Evolutionary conservation across 1,140 invertebrate species (phyloP).

Genomic region (Caenorhabditis elegans): WBcel235 BX284603.4:9267501-9268000

Average conservation of each 20-base stretch:
- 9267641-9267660: background rate
- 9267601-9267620: constrained; percentile 44
- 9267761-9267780: background rate
- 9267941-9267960: background rate
- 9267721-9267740: too few species aligned
- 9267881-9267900: constrained; percentile 58
- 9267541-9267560: constrained; percentile 17
- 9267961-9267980: constrained; percentile 44
- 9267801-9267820: constrained; percentile 15
- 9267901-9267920: constrained; percentile 48
- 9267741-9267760: too few species aligned
- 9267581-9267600: constrained; percentile 36
- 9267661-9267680: too few species aligned
- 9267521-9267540: constrained; percentile 12
- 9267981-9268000: constrained; percentile 60
- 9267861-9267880: constrained; percentile 54
- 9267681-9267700: too few species aligned
- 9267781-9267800: background rate
- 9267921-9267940: constrained; percentile 56
- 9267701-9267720: too few species aligned
- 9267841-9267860: background rate
- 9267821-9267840: constrained; percentile 14
- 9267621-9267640: background rate
- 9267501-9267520: constrained; percentile 14
- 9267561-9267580: background rate